Percentiles rank a stretch among this genome's conserved stretches.
Evolutionary conservation across 2,797 vertebrate genomes (phyloP).

Genomic region (Chiropotes sagulatus): DNA sequence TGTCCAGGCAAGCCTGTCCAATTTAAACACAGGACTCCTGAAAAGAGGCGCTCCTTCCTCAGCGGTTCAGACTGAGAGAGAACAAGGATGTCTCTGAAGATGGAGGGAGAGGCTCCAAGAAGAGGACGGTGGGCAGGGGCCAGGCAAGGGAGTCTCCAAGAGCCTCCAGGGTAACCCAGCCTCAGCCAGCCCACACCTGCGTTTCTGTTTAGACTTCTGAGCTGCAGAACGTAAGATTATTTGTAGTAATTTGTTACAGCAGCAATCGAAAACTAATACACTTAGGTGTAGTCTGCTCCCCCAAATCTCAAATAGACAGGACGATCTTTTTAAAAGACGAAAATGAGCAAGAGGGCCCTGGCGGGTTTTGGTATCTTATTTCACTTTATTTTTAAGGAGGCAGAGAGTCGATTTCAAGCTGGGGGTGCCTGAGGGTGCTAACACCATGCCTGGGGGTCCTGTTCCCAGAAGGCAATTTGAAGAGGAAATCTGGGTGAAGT

Average conservation of each 20-base stretch:
- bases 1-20: no score
- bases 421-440: fast-evolving
- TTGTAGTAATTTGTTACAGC: not conserved
- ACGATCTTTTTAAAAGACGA: not conserved
- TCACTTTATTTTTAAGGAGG: not conserved
- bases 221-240: not conserved
- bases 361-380: fast-evolving
- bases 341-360: not conserved
- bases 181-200: not conserved
- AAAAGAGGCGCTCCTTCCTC: not conserved
- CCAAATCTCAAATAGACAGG: not conserved
- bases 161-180: not conserved
- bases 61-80: fast-evolving
- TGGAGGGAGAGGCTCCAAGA: fast-evolving
- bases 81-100: not conserved
- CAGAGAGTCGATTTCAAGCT: no score
- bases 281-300: not conserved
- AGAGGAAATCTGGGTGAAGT: fast-evolving
- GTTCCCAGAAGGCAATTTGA: not conserved
- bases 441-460: fast-evolving
- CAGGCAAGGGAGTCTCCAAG: no score
- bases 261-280: not conserved
- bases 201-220: no score
- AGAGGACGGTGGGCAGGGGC: fast-evolving
- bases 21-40: fast-evolving